Conservation (phyloP, 2,113 vertebrate species). For the Ctenodactylus gundi region DNA sequence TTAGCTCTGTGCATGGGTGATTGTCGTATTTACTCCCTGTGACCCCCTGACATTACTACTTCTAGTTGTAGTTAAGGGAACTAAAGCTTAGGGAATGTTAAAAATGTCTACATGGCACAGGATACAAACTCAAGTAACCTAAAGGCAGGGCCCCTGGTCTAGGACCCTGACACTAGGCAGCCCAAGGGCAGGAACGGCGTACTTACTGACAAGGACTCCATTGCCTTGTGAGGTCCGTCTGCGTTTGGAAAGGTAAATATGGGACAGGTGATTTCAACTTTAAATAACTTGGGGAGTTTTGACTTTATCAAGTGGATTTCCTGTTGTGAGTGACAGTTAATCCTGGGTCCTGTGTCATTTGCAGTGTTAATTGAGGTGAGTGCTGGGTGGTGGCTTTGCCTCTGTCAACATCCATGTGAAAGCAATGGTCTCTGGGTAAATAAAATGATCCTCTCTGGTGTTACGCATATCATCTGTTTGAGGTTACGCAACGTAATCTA, state of each 20-base stretch:
- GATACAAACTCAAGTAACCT: neutral
- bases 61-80: neutral
- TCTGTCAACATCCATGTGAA: neutral
- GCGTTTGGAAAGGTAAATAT: slow-evolving; percentile 13
- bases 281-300: neutral
- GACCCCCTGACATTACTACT: neutral
- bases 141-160: neutral
- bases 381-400: neutral
- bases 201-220: neutral
- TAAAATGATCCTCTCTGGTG: neutral
- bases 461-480: neutral
- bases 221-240: neutral
- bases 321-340: slow-evolving; percentile 7
- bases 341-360: neutral
- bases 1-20: neutral
- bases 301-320: neutral
- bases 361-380: slow-evolving; percentile 5
- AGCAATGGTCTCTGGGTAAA: neutral
- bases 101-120: neutral
- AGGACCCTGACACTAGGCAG: neutral
- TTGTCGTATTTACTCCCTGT: neutral
- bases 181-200: neutral
- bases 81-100: neutral
- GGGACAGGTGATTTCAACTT: neutral
- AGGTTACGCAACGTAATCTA: neutral